Conservation (phyloP, 2,888 invertebrate genomes). For the Xestia xanthographa region DNA sequence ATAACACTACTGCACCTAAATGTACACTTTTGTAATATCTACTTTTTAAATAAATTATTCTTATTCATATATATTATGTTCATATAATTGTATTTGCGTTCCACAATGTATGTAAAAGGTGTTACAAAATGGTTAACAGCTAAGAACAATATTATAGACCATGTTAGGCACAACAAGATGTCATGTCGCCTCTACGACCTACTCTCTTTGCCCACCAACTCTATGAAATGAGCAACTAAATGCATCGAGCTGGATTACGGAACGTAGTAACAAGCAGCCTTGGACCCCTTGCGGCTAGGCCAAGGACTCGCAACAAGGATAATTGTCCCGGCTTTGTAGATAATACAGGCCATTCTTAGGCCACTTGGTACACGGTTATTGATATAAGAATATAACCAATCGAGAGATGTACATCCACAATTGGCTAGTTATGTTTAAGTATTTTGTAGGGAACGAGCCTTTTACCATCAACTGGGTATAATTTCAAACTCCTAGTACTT, state of each 20-base stretch:
- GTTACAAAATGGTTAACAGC: too few species aligned
- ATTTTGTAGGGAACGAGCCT: background rate
- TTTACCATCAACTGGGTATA: background rate
- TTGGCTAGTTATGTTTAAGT: background rate
- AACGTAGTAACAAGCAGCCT: conserved; percentile 69
- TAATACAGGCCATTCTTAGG: conserved; percentile 29
- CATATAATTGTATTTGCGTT: background rate
- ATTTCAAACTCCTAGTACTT: background rate
- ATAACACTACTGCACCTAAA: too few species aligned
- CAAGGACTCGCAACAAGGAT: conserved; percentile 72
- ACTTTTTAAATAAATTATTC: too few species aligned
- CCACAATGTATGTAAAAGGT: background rate
- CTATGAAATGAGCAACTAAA: conserved; percentile 70
- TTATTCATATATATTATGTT: background rate
- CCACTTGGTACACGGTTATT: background rate
- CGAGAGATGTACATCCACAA: background rate
- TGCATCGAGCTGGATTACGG: conserved; percentile 75
- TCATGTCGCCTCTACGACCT: conserved; percentile 3
- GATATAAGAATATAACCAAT: background rate
- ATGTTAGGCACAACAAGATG: background rate
- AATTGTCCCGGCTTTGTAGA: conserved; percentile 49
- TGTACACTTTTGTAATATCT: too few species aligned
- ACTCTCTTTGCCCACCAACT: conserved; percentile 65
- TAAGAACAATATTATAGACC: background rate
- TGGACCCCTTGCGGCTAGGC: conserved; percentile 71